Conservation (phyloP, 2,797 vertebrate genomes). For the Hoplostethus atlanticus region DNA sequence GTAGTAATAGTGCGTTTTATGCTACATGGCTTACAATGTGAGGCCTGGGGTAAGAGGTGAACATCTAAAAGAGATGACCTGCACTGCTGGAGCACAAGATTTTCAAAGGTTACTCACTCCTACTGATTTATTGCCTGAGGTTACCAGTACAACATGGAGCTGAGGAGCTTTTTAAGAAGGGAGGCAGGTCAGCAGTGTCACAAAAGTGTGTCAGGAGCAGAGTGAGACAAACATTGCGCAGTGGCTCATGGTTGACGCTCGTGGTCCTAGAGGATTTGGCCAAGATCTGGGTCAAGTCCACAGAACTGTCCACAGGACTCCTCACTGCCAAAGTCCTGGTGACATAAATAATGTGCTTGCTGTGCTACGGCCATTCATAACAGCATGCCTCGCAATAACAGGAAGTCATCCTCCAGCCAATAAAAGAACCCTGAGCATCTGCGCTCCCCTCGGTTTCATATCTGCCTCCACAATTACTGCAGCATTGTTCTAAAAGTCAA, state of each 20-base stretch:
- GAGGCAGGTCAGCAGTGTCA: slow-evolving; percentile 16
- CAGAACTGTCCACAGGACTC: slow-evolving; percentile 24
- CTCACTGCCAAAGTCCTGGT: slow-evolving; percentile 53
- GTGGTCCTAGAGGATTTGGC: slow-evolving; percentile 45
- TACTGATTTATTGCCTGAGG: slow-evolving; percentile 42
- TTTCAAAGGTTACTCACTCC: slow-evolving; percentile 11
- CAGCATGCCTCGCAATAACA: slow-evolving; percentile 77
- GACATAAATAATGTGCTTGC: slow-evolving; percentile 74
- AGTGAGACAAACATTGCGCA: slow-evolving; percentile 49
- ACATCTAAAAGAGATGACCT: neutral
- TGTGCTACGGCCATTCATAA: slow-evolving; percentile 58
- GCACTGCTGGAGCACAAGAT: slow-evolving; percentile 8
- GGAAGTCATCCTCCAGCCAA: slow-evolving; percentile 71
- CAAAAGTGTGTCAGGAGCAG: slow-evolving; percentile 27
- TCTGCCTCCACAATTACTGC: slow-evolving; percentile 58
- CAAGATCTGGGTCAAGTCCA: slow-evolving; percentile 56
- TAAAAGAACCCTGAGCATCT: slow-evolving; percentile 65
- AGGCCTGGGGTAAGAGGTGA: slow-evolving; percentile 9
- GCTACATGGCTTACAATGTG: neutral
- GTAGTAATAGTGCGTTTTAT: neutral
- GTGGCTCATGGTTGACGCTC: slow-evolving; percentile 52
- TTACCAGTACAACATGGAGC: slow-evolving; percentile 32
- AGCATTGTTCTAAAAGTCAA: slow-evolving; percentile 63
- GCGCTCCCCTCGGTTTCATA: slow-evolving; percentile 52
- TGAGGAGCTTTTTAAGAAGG: slow-evolving; percentile 24